These are phyloP conservation scores for Patiria pectinifera DNA, from an alignment of 53 echinoderm and acorn worm species.

Conservation along the genomic window DNA sequence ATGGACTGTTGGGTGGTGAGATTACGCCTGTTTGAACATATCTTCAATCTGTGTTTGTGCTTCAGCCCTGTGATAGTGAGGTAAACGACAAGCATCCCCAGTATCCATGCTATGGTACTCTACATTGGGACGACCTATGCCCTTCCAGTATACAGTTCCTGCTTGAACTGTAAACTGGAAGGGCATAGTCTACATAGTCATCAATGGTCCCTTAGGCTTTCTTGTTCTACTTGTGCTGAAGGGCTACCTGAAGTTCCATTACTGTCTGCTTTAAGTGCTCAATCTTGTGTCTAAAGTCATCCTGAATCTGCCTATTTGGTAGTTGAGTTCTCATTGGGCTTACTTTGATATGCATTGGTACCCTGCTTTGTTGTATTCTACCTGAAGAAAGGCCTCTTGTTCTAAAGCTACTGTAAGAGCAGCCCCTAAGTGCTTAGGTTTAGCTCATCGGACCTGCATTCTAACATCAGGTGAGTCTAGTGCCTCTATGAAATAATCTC, in stretches of 20 bases:
- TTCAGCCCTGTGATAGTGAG: conserved; percentile 24
- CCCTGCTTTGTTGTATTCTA: conserved; percentile 36
- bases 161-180: background rate
- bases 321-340: background rate
- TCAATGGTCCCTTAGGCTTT: conserved; percentile 11
- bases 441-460: conserved; percentile 40
- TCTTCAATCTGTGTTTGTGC: conserved; percentile 55
- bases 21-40: conserved; percentile 48
- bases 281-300: background rate
- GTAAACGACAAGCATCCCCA: conserved; percentile 11
- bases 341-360: conserved; percentile 12
- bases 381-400: conserved; percentile 31
- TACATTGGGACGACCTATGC: conserved; percentile 48
- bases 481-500: conserved; percentile 53
- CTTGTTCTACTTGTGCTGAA: background rate
- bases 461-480: conserved; percentile 29
- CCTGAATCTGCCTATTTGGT: background rate
- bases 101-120: conserved; percentile 56
- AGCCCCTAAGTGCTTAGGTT: conserved; percentile 8
- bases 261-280: conserved; percentile 9
- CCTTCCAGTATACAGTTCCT: conserved; percentile 37
- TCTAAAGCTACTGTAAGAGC: conserved; percentile 45
- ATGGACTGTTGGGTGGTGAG: conserved; percentile 39
- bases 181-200: background rate
- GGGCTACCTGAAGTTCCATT: conserved; percentile 8